Base-by-base conservation (phyloP, 2,113 vertebrate species). In the Sterrhoptilus dennistouni region DNA sequence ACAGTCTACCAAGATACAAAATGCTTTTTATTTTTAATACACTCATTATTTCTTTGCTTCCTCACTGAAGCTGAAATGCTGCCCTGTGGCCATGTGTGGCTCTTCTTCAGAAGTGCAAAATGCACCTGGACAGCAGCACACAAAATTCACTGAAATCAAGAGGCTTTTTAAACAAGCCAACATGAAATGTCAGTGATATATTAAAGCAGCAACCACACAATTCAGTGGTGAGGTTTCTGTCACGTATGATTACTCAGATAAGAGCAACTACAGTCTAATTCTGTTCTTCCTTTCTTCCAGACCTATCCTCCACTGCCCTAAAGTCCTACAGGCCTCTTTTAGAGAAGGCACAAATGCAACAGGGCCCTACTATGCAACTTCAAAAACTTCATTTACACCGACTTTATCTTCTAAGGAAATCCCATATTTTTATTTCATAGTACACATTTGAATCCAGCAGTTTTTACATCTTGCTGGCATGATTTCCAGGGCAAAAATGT, bases 81-180 rank as follows among this genome's bases (percentile, higher is more conserved):
- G 70, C 25, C 52, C 50, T 2, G 1, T 28, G 28, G 40, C 59
- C 25, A 14, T 0, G 0, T 4, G 59, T 24, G 66, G 80, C 25
- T 80, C 12, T 52, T 20, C 61, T 56, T 11, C 17, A 64, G 38
- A 80, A n/a, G 28, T 14, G 19, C 42, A 76, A 64, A 89, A 57
- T 2, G 10, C 40, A 69, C 45, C 47, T 22, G 27, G 49, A 35
- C 15, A 54, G 59, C 7, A 49, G 63, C 56, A 80, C 14, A 33
- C 0, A 70, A 12, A 80, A 69, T 21, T 49, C 52, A 10, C 45
- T n/a, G 60, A 78, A 63, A 78, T 44, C 53, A 76, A 19, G 50
- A 80, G 16, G 29, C 53, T 68, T 89, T 83, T 60, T 19, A 64
- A 82, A 82, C 8, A n/a, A 79, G 17, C 23, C 53, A 82, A 52